Base-by-base conservation (phyloP, 2,797 vertebrate genomes). In the Periophthalmus magnuspinnatus region DNA sequence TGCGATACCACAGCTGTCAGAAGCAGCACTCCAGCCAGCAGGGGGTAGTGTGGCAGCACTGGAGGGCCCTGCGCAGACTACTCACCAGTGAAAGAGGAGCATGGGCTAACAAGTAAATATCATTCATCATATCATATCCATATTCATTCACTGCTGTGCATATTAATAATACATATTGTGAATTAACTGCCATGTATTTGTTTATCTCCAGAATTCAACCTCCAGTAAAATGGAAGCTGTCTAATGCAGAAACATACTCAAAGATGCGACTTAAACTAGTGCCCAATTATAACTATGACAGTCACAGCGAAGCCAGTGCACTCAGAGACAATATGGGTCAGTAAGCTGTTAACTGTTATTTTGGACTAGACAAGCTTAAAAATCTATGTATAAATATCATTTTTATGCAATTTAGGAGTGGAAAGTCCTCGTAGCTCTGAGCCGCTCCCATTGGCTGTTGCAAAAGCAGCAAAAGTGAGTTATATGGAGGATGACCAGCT, bases 221-320 rank as follows among this genome's bases (percentile, higher is more conserved):
- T 0, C 85, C 93, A 74, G 92, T 95, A 17, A 95, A 86, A 64
- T 96, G 95, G 95, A 99, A 96, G 78, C 71, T 98, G 68, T 98
- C 98, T 0, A 94, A 83, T 0, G 96, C 95, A 0, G 98, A 99
- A 90, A 99, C 97, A 0, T 98, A 98, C 79, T 98, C 97, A 3
- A 93, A 97, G 61, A 99, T 99, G 98, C 94, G 98, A 41, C 91
- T 98, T 55, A 99, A 98, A 84, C 91, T 99, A 62, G 96, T 99
- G 34, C 97, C 96, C 79, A 97, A 98, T 90, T 93, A 96, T 82
- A 93, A 92, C 78, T 95, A 96, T 0, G 95, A 97, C 81, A 73
- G 93, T 5, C 96, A 99, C 81, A 55, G 66, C 48, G 98, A 99
- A 74, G 96, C 98, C 86, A 99, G 97, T 0, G 98, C 98, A 19